A percentile compares a stretch with the other conserved stretches of the same genome.
Evolutionary conservation across 2,113 vertebrate species (phyloP).

Genomic region (Sorex araneus): DNA sequence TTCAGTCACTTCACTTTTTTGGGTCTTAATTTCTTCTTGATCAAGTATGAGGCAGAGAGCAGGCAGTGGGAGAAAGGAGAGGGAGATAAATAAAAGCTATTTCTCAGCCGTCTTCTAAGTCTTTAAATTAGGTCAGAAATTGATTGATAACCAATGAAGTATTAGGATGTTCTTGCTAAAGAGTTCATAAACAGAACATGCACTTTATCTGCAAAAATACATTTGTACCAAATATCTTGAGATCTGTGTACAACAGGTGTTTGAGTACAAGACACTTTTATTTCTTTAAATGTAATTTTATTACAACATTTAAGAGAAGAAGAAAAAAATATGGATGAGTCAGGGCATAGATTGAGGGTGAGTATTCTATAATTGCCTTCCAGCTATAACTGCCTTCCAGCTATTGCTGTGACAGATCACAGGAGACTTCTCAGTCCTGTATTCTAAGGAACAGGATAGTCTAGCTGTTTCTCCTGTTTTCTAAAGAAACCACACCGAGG

Average conservation of each 20-base stretch:
- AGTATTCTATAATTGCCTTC: neutral
- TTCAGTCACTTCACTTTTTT: neutral
- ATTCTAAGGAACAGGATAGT: too few relatives aligned
- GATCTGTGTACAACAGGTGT: neutral
- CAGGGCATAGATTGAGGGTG: neutral
- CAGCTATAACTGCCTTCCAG: neutral
- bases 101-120: neutral
- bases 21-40: constrained; percentile 52
- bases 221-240: neutral
- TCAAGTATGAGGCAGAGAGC: neutral
- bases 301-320: neutral
- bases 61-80: neutral
- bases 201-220: neutral
- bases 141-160: neutral
- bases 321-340: neutral
- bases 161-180: neutral
- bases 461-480: too few relatives aligned
- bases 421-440: too few relatives aligned
- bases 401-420: too few relatives aligned
- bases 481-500: too few relatives aligned
- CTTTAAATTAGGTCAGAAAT: neutral
- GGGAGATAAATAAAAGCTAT: neutral
- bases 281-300: neutral
- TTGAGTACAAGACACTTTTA: neutral
- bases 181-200: neutral